Percentiles rank a stretch among this genome's conserved stretches.
Evolutionary conservation across 2,797 vertebrate species (phyloP).

Genomic region (Sternarchorhynchus goeldii): DNA sequence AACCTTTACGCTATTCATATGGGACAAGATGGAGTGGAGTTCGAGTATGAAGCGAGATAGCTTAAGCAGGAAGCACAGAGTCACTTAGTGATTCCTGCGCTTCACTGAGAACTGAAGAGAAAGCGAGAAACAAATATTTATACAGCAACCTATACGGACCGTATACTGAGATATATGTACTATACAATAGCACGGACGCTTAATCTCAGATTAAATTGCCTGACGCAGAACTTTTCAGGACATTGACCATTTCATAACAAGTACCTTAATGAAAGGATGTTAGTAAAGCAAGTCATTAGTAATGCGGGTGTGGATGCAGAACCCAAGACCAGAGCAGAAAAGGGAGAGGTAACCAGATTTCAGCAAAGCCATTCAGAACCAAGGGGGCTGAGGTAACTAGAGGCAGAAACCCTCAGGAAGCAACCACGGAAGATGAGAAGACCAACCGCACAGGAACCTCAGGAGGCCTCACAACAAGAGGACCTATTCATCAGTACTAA

Average conservation of each 20-base stretch:
- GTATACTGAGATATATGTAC: too few relatives aligned
- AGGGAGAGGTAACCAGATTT: neutral
- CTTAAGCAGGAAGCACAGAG: neutral
- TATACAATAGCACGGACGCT: too few relatives aligned
- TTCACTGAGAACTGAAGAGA: too few relatives aligned
- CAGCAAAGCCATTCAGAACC: conserved; percentile 17
- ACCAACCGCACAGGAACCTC: neutral
- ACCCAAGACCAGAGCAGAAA: neutral
- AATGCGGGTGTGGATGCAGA: neutral
- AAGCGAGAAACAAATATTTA: too few relatives aligned
- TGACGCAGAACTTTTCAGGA: neutral
- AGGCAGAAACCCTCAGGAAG: neutral
- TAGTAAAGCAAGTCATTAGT: neutral
- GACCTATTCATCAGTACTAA: neutral
- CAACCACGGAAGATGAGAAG: neutral
- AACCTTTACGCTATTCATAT: conserved; percentile 31
- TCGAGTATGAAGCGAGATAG: neutral
- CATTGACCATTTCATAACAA: neutral
- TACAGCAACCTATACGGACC: too few relatives aligned
- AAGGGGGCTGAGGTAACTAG: conserved; percentile 13
- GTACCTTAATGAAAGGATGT: neutral
- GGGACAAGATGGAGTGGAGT: neutral
- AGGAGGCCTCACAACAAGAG: neutral
- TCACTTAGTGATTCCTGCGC: neutral
- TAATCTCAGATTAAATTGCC: neutral